Conservation (phyloP, 1,140 invertebrate genomes). For the Hesperophylax magnus region DNA sequence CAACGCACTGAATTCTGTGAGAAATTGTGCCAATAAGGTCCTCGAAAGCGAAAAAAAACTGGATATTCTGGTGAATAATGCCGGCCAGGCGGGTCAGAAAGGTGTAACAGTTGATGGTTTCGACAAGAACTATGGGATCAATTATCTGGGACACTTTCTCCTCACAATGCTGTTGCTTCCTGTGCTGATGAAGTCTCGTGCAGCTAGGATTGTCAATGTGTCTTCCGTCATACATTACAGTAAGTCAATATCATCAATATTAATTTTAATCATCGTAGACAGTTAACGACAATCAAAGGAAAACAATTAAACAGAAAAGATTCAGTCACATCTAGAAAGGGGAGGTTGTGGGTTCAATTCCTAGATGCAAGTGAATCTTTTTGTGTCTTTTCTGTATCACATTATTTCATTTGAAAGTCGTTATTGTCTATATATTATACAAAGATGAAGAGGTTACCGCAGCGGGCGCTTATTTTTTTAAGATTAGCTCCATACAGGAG, state of each 20-base stretch:
- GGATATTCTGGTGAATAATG: conserved; percentile 87
- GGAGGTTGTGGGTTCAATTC: no score
- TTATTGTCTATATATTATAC: no score
- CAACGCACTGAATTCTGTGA: not conserved
- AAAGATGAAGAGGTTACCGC: no score
- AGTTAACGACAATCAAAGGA: no score
- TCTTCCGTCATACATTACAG: conserved; percentile 69
- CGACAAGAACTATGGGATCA: conserved; percentile 70
- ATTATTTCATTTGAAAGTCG: no score
- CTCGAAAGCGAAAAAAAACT: conserved; percentile 73
- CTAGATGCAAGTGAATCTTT: no score
- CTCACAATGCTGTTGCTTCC: conserved; percentile 85
- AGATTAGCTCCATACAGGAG: no score
- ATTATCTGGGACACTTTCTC: conserved; percentile 89
- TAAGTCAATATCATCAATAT: conserved; percentile 54
- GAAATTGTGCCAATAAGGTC: conserved; percentile 60
- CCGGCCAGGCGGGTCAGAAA: conserved; percentile 81
- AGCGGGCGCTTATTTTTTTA: no score
- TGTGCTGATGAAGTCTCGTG: conserved; percentile 73
- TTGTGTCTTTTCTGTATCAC: no score
- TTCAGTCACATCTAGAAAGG: no score
- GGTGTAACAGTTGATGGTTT: conserved; percentile 83
- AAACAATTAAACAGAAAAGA: no score
- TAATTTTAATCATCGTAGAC: no score
- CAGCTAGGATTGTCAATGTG: conserved; percentile 73